Conservation (phyloP, 92 coral and sea anemone species). For the Desmophyllum pertusum region DNA sequence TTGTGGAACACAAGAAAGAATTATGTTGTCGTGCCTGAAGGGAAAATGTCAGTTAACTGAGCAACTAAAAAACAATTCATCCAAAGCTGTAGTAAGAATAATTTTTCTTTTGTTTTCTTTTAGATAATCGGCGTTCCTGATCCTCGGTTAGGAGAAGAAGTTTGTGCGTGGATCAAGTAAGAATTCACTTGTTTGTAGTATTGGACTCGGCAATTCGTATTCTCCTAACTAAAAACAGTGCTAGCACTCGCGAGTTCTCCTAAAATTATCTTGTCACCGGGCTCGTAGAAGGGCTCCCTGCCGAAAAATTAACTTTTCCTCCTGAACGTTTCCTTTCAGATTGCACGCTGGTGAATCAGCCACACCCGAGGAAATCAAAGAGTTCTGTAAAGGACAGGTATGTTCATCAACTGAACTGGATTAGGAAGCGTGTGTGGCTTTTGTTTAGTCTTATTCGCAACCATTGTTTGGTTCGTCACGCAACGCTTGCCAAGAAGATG, state of each 20-base stretch:
- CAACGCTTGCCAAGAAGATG: not conserved
- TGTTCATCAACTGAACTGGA: not conserved
- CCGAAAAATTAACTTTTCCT: no score
- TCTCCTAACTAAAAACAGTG: not conserved
- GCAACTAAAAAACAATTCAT: not conserved
- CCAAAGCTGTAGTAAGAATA: not conserved
- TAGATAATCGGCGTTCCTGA: conserved; percentile 81
- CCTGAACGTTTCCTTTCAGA: conserved; percentile 39
- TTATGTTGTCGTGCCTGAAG: not conserved
- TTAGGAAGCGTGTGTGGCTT: not conserved
- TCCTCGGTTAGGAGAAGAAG: conserved; percentile 62
- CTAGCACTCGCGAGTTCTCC: not conserved
- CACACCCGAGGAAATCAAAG: conserved; percentile 84
- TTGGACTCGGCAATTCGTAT: not conserved
- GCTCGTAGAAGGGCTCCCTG: no score
- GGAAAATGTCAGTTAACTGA: not conserved
- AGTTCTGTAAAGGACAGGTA: conserved; percentile 97
- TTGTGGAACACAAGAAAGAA: not conserved
- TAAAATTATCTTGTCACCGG: no score
- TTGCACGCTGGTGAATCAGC: conserved; percentile 85
- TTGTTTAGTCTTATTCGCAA: not conserved
- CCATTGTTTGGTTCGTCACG: not conserved
- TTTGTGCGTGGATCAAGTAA: conserved; percentile 90
- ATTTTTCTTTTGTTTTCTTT: not conserved
- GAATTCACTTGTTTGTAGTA: conserved; percentile 56